Conservation (phyloP, 2,888 invertebrate genomes). For the Pammene aurita region DNA sequence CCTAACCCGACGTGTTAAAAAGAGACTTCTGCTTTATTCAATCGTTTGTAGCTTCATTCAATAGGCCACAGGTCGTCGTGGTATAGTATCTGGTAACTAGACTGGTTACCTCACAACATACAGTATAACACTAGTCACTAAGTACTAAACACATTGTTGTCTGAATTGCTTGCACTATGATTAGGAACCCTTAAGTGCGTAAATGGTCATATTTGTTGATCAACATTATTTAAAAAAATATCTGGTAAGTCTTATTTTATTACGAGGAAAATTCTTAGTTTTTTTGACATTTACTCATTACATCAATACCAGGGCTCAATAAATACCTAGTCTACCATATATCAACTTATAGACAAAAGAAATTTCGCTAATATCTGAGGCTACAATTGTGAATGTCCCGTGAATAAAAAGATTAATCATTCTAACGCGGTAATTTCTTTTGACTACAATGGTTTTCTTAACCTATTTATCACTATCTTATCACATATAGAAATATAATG, state of each 20-base stretch:
- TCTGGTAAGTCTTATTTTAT: neutral
- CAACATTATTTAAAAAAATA: slow-evolving; percentile 2
- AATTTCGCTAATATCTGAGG: neutral
- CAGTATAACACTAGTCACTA: slow-evolving; percentile 10
- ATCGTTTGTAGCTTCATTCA: too few species aligned
- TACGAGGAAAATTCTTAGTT: neutral
- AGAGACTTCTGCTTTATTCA: too few species aligned
- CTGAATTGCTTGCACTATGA: neutral
- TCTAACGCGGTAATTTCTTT: slow-evolving; percentile 14
- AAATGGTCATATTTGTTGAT: slow-evolving; percentile 5
- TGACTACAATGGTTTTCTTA: slow-evolving; percentile 10
- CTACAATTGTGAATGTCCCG: neutral
- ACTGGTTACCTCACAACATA: slow-evolving; percentile 34
- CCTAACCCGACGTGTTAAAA: too few species aligned
- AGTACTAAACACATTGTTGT: slow-evolving; percentile 13
- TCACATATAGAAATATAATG: slow-evolving; percentile 26
- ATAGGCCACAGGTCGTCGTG: too few species aligned
- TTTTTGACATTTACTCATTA: neutral
- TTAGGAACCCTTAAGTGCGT: slow-evolving; percentile 1
- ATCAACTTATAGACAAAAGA: slow-evolving; percentile 29
- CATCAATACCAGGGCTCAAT: slow-evolving; percentile 34
- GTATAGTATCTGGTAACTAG: slow-evolving; percentile 23
- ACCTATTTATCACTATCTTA: slow-evolving; percentile 29
- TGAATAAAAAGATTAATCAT: neutral
- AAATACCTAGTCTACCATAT: slow-evolving; percentile 44